Conservation (phyloP, 2,113 vertebrate genomes). For the Delphinapterus leucas region DNA sequence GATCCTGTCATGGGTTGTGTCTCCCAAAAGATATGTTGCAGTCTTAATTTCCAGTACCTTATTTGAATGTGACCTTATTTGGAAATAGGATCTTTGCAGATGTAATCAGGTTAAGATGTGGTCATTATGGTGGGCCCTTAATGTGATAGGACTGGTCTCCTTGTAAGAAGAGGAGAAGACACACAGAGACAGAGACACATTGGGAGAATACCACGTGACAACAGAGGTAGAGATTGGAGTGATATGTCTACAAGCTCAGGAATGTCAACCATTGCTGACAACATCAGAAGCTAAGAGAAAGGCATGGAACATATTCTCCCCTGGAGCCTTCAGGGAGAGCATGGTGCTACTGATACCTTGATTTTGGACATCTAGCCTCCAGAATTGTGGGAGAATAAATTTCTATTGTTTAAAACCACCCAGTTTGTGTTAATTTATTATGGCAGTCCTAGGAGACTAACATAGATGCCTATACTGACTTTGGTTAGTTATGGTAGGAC, state of each 20-base stretch:
- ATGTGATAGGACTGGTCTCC: neutral
- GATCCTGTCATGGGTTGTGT: neutral
- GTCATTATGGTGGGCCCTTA: neutral
- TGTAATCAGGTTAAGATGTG: neutral
- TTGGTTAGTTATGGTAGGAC: neutral
- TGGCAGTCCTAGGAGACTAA: neutral
- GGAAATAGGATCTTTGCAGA: neutral
- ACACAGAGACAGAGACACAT: neutral
- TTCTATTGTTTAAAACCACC: neutral
- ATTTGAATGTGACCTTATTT: neutral
- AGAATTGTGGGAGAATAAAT: neutral
- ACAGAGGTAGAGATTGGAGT: neutral
- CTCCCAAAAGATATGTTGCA: neutral
- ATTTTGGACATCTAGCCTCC: neutral
- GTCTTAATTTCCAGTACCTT: neutral
- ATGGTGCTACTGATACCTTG: neutral
- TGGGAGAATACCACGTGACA: neutral
- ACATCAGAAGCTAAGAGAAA: constrained; percentile 4
- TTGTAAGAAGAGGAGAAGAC: neutral
- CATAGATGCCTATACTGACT: neutral
- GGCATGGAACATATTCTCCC: neutral
- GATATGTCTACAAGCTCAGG: neutral
- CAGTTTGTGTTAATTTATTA: neutral
- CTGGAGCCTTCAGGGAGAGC: neutral
- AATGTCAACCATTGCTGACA: neutral